Base-by-base conservation (phyloP, 2,888 invertebrate genomes). In the Drosophila phalerata region DNA sequence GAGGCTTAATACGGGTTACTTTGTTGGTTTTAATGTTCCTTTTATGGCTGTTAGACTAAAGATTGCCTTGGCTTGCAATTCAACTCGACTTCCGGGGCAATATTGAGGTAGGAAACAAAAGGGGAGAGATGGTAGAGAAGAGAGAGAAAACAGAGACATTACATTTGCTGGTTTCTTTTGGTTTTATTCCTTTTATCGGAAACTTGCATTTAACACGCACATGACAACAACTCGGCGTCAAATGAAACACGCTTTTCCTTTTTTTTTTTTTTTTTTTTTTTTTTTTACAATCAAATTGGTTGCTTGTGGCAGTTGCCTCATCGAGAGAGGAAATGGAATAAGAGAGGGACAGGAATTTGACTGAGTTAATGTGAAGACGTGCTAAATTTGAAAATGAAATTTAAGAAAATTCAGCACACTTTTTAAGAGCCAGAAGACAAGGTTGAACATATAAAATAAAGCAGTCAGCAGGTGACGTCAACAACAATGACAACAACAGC, bases 361-460 rank as follows among this genome's bases (percentile, higher is more conserved):
- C 19, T 45, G 63, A 66, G 51, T 38, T 30, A 73, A 49, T 56
- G 56, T 60, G 57, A 34, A 67, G 67, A 84, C 82, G 77, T 82
- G 86, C 81, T 74, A 79, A 77, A 85, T 85, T 85, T 83, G 81
- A 69, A 85, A 86, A 83, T 83, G 69, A 81, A 86, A 83, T 85
- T 86, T 76, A 83, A 85, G 81, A 68, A 77, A 76, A 61, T 69
- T 51, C 61, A 67, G 70, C 71, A 43, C 56, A 32, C n/a, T 45
- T 17, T 32, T 22, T n/a, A n/a, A n/a, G 30, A 32, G 47, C 48
- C 28, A 25, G 57, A 55, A 56, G 25, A 47, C 51, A 55, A 70
- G 43, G 34, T 60, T 56, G 10, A 55, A 65, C 60, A 5, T 19
- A 28, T 45, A 38, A 38, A 25, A 37, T 13, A 49, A 38, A 25